Base-by-base conservation (phyloP, 1,140 invertebrate genomes). In the Cardiocondyla obscurior region DNA sequence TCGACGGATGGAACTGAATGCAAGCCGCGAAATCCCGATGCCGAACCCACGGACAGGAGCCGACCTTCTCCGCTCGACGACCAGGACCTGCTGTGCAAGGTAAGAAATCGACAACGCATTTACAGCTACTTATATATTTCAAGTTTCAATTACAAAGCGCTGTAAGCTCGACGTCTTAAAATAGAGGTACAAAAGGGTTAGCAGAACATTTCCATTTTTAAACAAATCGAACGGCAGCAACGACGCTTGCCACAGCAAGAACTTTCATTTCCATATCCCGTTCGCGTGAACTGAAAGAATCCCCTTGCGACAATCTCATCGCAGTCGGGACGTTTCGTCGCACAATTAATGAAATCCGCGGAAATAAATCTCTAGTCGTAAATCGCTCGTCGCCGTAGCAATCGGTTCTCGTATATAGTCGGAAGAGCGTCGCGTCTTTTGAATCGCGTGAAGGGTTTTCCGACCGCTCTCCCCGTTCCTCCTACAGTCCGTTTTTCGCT, bases 351-450 rank as follows among this genome's bases (percentile, higher is more conserved):
- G 1, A 22, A 42, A 62, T 42, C 33, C 22, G 14, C 16, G 12
- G 19, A 36, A 55, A 36, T 25, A 39, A 25, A 39, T 72, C 39
- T 22, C 0, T 8, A 16, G 46, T 6, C 7, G 19, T 36, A 60
- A 30, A 10, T 67, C 3, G 64, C 8, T 42, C 7, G 28, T 53
- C 3, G 28, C 44, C 1, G 6, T 8, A 53, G 10, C 49, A 62
- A 46, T 67, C 49, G 25, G 64, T 46, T 53, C 10, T 51, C 55
- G 12, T 12, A 53, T 77, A 65, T 10, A 39, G 33, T 36, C 25
- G 60, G 7, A 69, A 76, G 72, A 67, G 53, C 30, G 16, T 42
- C 16, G 72, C 73, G 74, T 69, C 69, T 79, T 46, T 79, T 16
- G 60, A 67, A 79, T 22, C 62, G 7, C 33, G 16, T 30, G 33